A percentile compares a stretch with the other conserved stretches of the same genome.
phyloP scores from a whole-genome alignment of 2,888 invertebrate genomes.

The Actias luna region DNA sequence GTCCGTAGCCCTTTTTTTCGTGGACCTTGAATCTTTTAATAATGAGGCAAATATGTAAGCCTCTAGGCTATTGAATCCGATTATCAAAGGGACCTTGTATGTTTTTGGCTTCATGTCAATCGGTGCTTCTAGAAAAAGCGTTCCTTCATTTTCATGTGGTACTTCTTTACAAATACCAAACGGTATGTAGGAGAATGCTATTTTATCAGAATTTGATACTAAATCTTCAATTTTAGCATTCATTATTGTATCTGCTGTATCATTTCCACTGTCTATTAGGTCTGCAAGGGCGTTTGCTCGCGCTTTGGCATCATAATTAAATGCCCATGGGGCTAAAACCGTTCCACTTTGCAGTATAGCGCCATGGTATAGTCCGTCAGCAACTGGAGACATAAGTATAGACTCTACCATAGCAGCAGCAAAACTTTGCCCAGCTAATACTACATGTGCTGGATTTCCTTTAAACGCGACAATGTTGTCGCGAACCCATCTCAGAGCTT shows the following conservation, averaged over 20 bases:
- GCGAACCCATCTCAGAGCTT: constrained; percentile 65
- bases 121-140: constrained; percentile 55
- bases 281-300: constrained; percentile 45
- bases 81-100: constrained; percentile 55
- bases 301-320: constrained; percentile 62
- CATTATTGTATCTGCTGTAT: constrained; percentile 32
- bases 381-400: constrained; percentile 51
- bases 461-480: constrained; percentile 71
- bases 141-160: constrained; percentile 54
- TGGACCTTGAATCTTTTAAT: constrained; percentile 42
- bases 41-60: constrained; percentile 62
- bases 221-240: constrained; percentile 43
- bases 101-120: constrained; percentile 45
- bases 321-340: constrained; percentile 63
- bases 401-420: constrained; percentile 70
- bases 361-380: constrained; percentile 58
- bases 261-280: constrained; percentile 32
- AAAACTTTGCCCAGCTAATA: constrained; percentile 64
- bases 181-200: constrained; percentile 58
- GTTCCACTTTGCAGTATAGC: constrained; percentile 70
- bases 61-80: constrained; percentile 67
- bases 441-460: constrained; percentile 62
- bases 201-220: constrained; percentile 40
- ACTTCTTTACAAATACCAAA: constrained; percentile 66
- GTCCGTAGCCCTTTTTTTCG: constrained; percentile 38